Base-by-base conservation (phyloP, 2,888 invertebrate genomes). In the Seira ritae region DNA sequence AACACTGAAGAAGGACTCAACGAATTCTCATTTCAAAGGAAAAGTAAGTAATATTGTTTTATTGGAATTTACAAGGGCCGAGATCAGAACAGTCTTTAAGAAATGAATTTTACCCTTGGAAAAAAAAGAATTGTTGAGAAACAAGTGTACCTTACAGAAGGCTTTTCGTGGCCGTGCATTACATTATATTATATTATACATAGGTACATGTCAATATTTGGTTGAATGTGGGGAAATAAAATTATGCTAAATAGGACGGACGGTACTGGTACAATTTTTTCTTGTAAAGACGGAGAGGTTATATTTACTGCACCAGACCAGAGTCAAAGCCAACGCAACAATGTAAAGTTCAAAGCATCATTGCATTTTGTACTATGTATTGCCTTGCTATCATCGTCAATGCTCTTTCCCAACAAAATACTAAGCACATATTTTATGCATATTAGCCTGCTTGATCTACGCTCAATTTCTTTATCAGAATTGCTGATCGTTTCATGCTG, bases 81-180 rank as follows among this genome's bases (percentile, higher is more conserved):
- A n/a, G n/a, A n/a, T n/a, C n/a, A n/a, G 60, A 60, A 10, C 60
- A 60, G n/a, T n/a, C 60, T 60, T 42, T 42, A n/a, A 60, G 60
- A 60, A 60, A 60, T 60, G 60, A 60, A 60, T 3, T 60, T 60
- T 60, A 60, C n/a, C 60, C 60, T 60, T 60, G 60, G n/a, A 60
- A 60, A 60, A 42, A 42, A 42, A 42, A 42, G 42, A 8, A 8
- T 42, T 60, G 8, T 60, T 60, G 60, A 60, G 60, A 60, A 60
- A 60, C 60, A 60, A n/a, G 15, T 15, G 60, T n/a, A 60, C 60
- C 60, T 60, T 60, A 60, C 60, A n/a, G n/a, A n/a, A n/a, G n/a
- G n/a, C n/a, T n/a, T 17, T n/a, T 60, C 60, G 17, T 60, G 60
- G 4, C 60, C 60, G 60, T 60, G 60, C 60, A 15, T 60, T 42